Base-by-base conservation (phyloP, 1,140 invertebrate genomes). In the Streblospio benedicti region DNA sequence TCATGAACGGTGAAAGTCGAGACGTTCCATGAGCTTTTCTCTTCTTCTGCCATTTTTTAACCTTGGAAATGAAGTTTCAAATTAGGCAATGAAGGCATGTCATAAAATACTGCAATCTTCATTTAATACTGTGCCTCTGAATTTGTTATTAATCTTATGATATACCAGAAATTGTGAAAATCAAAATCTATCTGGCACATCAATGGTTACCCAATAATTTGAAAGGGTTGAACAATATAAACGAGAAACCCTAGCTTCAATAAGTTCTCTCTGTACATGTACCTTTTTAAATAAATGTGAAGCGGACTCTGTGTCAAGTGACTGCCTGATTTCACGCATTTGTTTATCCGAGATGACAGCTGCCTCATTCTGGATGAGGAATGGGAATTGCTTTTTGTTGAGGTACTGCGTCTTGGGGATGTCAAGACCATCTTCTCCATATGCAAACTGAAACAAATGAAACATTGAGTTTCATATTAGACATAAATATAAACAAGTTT, bases 401-500 rank as follows among this genome's bases (percentile, higher is more conserved):
- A 99, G 79, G 71, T 91, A 96, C 66, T 90, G 87, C 9, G 87
- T 86, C 76, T 90, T 91, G 0, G 84, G 77, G 47, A 97, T 86
- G 74, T 99, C 96, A 47, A 98, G 79, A 0, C 95, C 93, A 81
- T 99, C 97, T 82, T 99, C 96, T 2, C 97, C 97, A 74, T 98
- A 99, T n/a, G 86, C 81, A 74, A 91, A 94, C 81, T 86, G 64
- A 9, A 64, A 65, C 41, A 60, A 33, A 53, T 43, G 53, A 41
- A 4, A 45, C 14, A 49, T 14, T 44, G 38, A 18, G 31, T 25
- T 28, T 16, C 23, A 41, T 32, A 58, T 14, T 35, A 57, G 31
- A 47, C 45, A 56, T 12, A 27, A 59, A 58, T 31, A 28, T 20
- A 57, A 72, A 65, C n/a, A n/a, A n/a, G n/a, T n/a, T n/a, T n/a